Conservation (phyloP, 2,113 vertebrate genomes). For the Tamias sibiricus region DNA sequence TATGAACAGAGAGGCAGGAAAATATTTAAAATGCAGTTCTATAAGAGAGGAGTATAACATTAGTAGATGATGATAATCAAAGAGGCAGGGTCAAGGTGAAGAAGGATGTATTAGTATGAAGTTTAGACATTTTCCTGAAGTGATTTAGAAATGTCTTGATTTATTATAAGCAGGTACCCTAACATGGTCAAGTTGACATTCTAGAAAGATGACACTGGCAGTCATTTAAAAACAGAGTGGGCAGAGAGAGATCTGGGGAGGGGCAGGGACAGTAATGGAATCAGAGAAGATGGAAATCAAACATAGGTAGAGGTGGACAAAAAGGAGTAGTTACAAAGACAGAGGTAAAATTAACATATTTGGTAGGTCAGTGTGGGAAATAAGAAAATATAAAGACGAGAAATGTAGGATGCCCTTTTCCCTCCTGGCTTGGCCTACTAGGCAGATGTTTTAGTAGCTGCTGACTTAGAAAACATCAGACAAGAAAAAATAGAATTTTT, state of each 20-base stretch:
- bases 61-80: neutral
- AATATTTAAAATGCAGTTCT: neutral
- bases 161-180: neutral
- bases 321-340: neutral
- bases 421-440: neutral
- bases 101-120: neutral
- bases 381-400: neutral
- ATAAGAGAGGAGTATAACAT: neutral
- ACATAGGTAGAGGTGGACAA: neutral
- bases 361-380: neutral
- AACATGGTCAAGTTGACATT: neutral
- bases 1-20: neutral
- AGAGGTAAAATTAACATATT: neutral
- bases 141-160: neutral
- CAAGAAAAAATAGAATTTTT: neutral
- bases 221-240: neutral
- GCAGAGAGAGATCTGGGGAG: neutral
- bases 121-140: neutral
- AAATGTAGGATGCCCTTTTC: too few relatives aligned
- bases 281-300: neutral
- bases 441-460: neutral
- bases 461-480: neutral
- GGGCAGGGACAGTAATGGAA: fast-evolving
- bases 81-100: neutral
- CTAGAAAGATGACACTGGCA: neutral